Percentiles rank a stretch among this genome's conserved stretches.
Conservation (phyloP, 2,888 invertebrate genomes). For the Netelia inedita region DNA sequence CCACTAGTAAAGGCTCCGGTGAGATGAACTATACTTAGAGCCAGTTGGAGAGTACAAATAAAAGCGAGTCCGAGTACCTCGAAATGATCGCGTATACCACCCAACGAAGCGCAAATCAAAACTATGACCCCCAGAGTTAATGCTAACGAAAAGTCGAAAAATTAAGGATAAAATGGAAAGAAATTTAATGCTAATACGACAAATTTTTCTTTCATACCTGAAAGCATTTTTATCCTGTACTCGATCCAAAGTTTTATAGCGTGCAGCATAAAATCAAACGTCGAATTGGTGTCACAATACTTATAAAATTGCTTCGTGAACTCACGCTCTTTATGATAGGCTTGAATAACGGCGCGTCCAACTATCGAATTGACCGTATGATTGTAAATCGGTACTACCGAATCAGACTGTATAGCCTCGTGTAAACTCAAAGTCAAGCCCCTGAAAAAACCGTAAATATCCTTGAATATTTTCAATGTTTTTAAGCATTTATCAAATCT, state of each 20-base stretch:
- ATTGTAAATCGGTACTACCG: constrained; percentile 74
- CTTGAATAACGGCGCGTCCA: constrained; percentile 77
- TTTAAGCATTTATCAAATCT: neutral
- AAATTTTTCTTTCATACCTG: constrained; percentile 68
- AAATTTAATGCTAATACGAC: neutral
- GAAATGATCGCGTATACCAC: constrained; percentile 67
- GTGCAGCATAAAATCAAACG: constrained; percentile 76
- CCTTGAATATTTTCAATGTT: neutral
- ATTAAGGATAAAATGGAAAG: neutral
- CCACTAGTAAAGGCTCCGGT: constrained; percentile 70
- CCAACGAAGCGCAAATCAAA: constrained; percentile 70
- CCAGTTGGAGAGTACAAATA: constrained; percentile 74
- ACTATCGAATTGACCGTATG: constrained; percentile 74
- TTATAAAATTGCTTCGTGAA: constrained; percentile 77
- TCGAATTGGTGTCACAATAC: constrained; percentile 75
- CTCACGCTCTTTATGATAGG: constrained; percentile 76
- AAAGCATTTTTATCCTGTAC: constrained; percentile 75
- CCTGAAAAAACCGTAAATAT: constrained; percentile 58
- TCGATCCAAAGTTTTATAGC: constrained; percentile 77
- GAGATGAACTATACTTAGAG: constrained; percentile 70
- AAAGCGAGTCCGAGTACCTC: constrained; percentile 74
- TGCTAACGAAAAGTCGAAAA: constrained; percentile 40
- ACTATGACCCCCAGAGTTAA: constrained; percentile 68
- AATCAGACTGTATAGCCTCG: constrained; percentile 72
- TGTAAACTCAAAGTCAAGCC: constrained; percentile 73